phyloP scores from a whole-genome alignment of 1,140 invertebrate genomes.

The Drosophila mauritiana region DNA sequence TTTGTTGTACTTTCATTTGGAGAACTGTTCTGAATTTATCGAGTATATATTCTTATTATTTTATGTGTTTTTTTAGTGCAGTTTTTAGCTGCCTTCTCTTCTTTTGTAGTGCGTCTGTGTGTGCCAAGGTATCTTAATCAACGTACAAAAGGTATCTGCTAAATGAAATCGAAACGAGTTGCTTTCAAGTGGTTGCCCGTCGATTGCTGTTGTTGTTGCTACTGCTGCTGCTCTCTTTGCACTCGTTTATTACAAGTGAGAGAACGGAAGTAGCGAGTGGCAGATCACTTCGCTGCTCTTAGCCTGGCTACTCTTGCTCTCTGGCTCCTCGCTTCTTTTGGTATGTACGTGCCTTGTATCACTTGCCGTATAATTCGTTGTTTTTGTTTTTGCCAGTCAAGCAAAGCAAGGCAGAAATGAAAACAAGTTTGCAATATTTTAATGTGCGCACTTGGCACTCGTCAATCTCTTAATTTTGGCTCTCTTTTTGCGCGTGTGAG shows the following conservation, averaged over 20 bases:
- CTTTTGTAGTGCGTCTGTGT: constrained; percentile 54
- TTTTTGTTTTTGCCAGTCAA: constrained; percentile 61
- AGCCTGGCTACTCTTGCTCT: constrained; percentile 5
- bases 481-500: constrained; percentile 16
- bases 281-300: constrained; percentile 54
- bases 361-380: constrained; percentile 50
- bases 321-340: constrained; percentile 55
- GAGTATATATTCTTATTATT: not conserved
- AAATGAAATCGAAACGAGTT: constrained; percentile 84
- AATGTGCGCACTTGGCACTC: constrained; percentile 78
- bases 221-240: constrained; percentile 49
- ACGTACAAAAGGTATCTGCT: constrained; percentile 84
- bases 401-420: constrained; percentile 60
- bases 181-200: constrained; percentile 82
- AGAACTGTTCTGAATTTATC: constrained; percentile 52
- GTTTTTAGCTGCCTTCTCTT: constrained; percentile 65
- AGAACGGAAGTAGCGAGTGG: constrained; percentile 62
- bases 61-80: constrained; percentile 34
- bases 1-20: constrained; percentile 40
- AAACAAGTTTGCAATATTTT: constrained; percentile 84
- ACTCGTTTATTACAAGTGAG: constrained; percentile 78
- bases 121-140: constrained; percentile 82
- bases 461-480: constrained; percentile 44
- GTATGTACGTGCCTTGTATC: constrained; percentile 78
- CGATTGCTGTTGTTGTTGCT: constrained; percentile 40